A percentile compares a stretch with the other conserved stretches of the same genome.
Evolutionary conservation across 2,797 vertebrate genomes (phyloP).

Genomic region (Buceros bicornis): DNA sequence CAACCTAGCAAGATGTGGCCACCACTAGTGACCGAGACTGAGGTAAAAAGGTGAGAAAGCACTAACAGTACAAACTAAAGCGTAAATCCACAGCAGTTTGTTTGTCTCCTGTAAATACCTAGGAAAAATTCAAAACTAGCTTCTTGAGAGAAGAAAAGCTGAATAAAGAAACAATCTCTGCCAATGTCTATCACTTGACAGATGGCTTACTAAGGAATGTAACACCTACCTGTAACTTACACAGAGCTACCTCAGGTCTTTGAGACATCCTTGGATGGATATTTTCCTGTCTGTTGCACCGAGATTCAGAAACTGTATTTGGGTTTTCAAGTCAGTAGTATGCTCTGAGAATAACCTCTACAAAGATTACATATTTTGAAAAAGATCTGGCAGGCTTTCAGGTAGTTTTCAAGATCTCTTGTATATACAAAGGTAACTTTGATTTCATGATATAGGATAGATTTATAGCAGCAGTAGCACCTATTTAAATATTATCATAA

Average conservation of each 20-base stretch:
- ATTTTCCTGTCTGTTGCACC: background rate
- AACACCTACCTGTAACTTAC: constrained; percentile 1
- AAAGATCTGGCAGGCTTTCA: constrained; percentile 43
- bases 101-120: constrained; percentile 20
- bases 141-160: background rate
- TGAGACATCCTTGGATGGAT: background rate
- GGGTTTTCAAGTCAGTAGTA: background rate
- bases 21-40: background rate
- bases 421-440: constrained; percentile 49
- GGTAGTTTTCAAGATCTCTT: constrained; percentile 58
- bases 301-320: background rate
- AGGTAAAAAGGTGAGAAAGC: background rate
- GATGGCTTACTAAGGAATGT: background rate
- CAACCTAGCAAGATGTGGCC: background rate
- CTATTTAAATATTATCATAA: constrained; percentile 39
- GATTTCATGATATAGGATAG: constrained; percentile 53
- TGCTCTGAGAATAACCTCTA: constrained; percentile 37
- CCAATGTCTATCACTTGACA: background rate
- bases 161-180: background rate
- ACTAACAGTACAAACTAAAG: background rate
- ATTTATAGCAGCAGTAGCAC: constrained; percentile 40
- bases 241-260: background rate
- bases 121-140: background rate
- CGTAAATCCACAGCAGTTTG: background rate
- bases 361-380: background rate